These are phyloP conservation scores for Clanis bilineata DNA, from an alignment of 2,888 invertebrate species.

Conservation along the genomic window DNA sequence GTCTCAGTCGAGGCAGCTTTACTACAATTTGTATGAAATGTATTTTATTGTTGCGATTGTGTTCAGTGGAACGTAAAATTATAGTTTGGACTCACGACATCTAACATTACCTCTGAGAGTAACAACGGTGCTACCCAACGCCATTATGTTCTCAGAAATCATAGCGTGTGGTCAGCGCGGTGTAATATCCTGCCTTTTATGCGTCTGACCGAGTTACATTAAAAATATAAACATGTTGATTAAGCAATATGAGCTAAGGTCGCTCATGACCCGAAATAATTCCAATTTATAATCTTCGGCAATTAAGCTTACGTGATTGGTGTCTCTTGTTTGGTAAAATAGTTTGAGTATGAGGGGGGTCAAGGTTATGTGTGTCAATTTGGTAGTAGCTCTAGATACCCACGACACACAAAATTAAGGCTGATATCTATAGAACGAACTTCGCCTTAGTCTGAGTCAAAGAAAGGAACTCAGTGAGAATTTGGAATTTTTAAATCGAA, in stretches of 20 bases:
- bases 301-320: background rate
- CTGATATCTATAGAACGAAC: too few species aligned
- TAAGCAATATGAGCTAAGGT: background rate
- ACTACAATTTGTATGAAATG: slow-evolving; percentile 26
- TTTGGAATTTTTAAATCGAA: too few species aligned
- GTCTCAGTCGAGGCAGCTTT: too few species aligned
- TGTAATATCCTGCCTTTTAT: slow-evolving; percentile 44
- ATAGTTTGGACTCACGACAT: slow-evolving; percentile 47
- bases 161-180: slow-evolving; percentile 32
- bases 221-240: slow-evolving; percentile 15
- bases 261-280: too few species aligned
- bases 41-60: slow-evolving; percentile 24
- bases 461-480: too few species aligned
- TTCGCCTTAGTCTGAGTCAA: too few species aligned
- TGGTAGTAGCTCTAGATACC: too few species aligned
- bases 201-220: slow-evolving; percentile 28
- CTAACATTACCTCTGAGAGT: slow-evolving; percentile 36
- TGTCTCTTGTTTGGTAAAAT: background rate
- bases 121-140: slow-evolving; percentile 38
- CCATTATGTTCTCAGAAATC: slow-evolving; percentile 46
- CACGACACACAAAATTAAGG: too few species aligned
- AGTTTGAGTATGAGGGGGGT: too few species aligned
- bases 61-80: slow-evolving; percentile 57
- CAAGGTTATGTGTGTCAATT: too few species aligned
- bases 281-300: background rate